Evolutionary conservation across 2,888 invertebrate genomes (phyloP), one percentile per base, ranked within the genome.

Genomic region (Alloscopus bannaensis): DNA sequence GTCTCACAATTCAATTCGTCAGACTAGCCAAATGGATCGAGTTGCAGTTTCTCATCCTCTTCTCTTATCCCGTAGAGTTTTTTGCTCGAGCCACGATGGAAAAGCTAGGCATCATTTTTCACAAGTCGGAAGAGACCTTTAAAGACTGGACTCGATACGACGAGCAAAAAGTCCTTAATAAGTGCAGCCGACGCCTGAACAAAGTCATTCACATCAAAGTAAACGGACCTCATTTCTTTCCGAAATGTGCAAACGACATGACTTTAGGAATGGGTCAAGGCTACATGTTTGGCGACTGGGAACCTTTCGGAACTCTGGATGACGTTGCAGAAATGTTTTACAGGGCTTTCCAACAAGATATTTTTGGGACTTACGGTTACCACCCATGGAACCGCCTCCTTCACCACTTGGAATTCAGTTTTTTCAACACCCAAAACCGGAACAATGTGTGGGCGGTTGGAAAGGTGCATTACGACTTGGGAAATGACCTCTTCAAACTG

Each of bases 381-480:
- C 24, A 71, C 59, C 78, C 70, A 1, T 57, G 40, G 28, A 70
- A 78, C n/a, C 52, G 57, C 26, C 31, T 66, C 2, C 45, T 78
- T 4, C 36, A 65, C 18, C 71, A 59, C n/a, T 22, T 71, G 13
- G 57, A 57, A 24, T 42, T 71, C 26, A 22, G 65, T 26, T 8
- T 45, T 6, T 57, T 70, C n/a, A 78, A 78, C 45, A n/a, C 55
- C 2, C 68, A 68, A 18, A 55, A 31, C 1, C 2, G 18, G 11
- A 16, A 13, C 13, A 36, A 16, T 18, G 55, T 50, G 1, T 78
- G 13, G 2, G 75, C 77, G 60, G 75, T 81, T 8, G 72, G 66
- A 20, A 45, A 68, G 18, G 72, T 76, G 60, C 82, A 82, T 68
- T 82, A 82, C 29, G 78, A 81, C 68, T 22, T 42, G 18, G 73